phyloP scores from a whole-genome alignment of 2,797 vertebrate genomes.

The Liasis olivaceus region DNA sequence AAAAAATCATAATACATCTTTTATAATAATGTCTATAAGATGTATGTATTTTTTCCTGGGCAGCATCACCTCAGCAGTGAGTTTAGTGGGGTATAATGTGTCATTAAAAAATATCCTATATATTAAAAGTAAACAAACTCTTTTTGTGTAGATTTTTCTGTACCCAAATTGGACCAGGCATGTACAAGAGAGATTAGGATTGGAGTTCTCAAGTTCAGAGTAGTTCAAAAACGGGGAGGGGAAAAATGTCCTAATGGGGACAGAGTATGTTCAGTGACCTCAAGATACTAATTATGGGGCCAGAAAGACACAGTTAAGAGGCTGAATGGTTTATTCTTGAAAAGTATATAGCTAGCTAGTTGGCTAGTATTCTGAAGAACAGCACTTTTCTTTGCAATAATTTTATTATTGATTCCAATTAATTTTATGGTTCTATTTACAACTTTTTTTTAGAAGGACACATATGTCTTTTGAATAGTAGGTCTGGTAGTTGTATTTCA shows the following conservation, averaged over 20 bases:
- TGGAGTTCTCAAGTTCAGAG: neutral
- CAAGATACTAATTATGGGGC: neutral
- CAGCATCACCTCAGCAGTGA: constrained; percentile 43
- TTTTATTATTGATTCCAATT: neutral
- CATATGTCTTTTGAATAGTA: neutral
- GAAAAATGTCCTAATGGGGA: neutral
- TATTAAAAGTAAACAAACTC: neutral
- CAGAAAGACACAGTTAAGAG: neutral
- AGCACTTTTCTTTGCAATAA: neutral
- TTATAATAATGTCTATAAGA: constrained; percentile 43
- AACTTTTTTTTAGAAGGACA: neutral
- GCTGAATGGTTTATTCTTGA: neutral
- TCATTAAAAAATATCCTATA: neutral
- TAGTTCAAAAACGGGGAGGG: neutral
- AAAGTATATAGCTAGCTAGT: neutral
- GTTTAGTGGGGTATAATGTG: constrained; percentile 16
- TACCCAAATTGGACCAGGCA: neutral
- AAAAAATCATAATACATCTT: constrained; percentile 55
- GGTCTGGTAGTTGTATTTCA: too few relatives aligned
- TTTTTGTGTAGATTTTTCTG: neutral
- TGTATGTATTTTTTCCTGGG: constrained; percentile 45
- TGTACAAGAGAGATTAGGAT: neutral
- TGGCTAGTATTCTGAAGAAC: neutral
- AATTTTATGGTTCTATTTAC: constrained; percentile 11
- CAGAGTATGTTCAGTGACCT: neutral